Evolutionary conservation across 1,140 invertebrate species (phyloP).

Genomic region (Hylaeus anthracinus): DNA sequence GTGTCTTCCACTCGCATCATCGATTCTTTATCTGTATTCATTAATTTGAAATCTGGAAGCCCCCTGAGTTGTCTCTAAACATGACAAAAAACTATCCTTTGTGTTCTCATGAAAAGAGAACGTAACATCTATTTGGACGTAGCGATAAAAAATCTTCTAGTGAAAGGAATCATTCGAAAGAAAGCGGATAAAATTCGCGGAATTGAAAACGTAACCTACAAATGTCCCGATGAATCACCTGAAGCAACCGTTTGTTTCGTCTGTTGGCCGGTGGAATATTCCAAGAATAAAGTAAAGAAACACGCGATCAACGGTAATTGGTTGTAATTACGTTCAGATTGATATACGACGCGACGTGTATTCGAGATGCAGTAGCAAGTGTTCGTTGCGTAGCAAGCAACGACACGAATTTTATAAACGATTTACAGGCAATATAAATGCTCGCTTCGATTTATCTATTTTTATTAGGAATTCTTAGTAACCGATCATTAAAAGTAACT

Average conservation of each 20-base stretch:
- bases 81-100: too few species aligned
- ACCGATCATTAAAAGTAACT: background rate
- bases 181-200: background rate
- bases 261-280: slow-evolving; percentile 10
- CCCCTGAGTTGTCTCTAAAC: background rate
- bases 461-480: background rate
- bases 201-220: background rate
- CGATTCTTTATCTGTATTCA: background rate
- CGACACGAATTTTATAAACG: too few species aligned
- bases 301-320: too few species aligned
- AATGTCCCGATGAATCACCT: background rate
- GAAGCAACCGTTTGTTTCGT: background rate
- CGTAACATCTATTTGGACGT: too few species aligned
- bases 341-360: background rate
- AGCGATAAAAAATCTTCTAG: background rate
- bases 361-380: background rate
- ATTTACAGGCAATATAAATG: background rate
- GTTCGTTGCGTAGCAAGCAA: too few species aligned
- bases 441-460: background rate
- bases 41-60: background rate
- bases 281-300: background rate
- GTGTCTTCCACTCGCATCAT: background rate
- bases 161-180: background rate
- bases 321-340: slow-evolving; percentile 9
- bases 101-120: too few species aligned